Percentiles rank a stretch among this genome's conserved stretches.
Evolutionary conservation across 2,113 vertebrate species (phyloP).

Genomic region (Corynorhinus townsendii): DNA sequence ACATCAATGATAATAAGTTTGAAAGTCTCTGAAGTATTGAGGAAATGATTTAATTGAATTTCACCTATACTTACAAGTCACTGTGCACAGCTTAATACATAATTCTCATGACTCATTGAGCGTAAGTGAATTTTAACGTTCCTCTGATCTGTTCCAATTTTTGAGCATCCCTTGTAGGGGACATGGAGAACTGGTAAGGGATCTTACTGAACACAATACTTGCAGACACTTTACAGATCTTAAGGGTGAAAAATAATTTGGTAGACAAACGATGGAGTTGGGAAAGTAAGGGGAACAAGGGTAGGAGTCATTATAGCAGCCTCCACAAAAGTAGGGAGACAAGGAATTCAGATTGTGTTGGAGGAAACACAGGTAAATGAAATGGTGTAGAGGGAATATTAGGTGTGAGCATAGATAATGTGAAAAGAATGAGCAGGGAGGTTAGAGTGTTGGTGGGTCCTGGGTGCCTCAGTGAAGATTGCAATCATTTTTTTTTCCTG

Average conservation of each 20-base stretch:
- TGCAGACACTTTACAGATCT: not conserved
- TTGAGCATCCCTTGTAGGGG: not conserved
- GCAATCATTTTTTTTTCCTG: not conserved
- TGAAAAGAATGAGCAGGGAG: not conserved
- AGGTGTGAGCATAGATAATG: not conserved
- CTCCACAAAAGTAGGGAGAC: not conserved
- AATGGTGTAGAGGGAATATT: not conserved
- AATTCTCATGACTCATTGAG: constrained; percentile 22
- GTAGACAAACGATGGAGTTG: not conserved
- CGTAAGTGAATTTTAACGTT: not conserved
- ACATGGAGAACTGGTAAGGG: not conserved
- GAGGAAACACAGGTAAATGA: not conserved
- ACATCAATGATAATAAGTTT: not conserved
- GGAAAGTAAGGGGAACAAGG: not conserved
- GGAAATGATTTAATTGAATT: constrained; percentile 21
- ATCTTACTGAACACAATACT: not conserved
- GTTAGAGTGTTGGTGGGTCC: not conserved
- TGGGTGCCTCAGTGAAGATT: not conserved
- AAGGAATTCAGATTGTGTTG: not conserved
- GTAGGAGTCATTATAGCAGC: not conserved
- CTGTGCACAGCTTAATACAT: not conserved
- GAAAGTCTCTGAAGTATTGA: constrained; percentile 14
- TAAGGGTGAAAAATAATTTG: not conserved
- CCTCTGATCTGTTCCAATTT: not conserved
- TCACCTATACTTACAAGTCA: not conserved